Conservation (phyloP, 2,113 vertebrate species). For the Syngnathus floridae region DNA sequence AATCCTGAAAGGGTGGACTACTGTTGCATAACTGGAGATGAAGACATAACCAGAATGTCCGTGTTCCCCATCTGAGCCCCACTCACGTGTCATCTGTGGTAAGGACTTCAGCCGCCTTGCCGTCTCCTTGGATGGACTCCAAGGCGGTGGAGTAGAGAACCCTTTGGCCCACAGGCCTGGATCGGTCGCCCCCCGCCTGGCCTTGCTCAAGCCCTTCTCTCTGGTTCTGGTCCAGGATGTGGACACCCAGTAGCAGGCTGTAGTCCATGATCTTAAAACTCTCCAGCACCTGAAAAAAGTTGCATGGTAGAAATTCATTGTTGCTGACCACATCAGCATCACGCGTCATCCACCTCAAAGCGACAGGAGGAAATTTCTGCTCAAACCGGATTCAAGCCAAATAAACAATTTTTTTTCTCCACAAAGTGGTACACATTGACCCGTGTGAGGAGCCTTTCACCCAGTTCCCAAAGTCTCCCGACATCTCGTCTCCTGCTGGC, state of each 20-base stretch:
- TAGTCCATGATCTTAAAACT: constrained; percentile 99
- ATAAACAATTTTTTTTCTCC: constrained; percentile 57
- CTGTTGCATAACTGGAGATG: constrained; percentile 25
- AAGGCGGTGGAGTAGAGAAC: constrained; percentile 97
- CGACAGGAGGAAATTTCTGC: constrained; percentile 35
- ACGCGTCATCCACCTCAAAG: constrained; percentile 15
- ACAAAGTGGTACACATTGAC: constrained; percentile 56
- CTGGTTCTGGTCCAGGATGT: constrained; percentile 77
- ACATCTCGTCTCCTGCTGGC: constrained; percentile 30
- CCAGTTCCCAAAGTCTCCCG: constrained; percentile 38
- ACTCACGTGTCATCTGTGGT: constrained; percentile 88
- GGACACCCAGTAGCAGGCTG: constrained; percentile 90
- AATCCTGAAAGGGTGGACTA: constrained; percentile 15
- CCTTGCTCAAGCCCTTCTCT: constrained; percentile 79
- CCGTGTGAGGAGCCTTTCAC: constrained; percentile 38
- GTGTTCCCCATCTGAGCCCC: constrained; percentile 16
- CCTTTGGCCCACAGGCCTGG: constrained; percentile 81
- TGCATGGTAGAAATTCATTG: not conserved
- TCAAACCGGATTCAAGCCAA: constrained; percentile 33
- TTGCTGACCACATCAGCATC: not conserved
- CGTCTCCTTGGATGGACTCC: constrained; percentile 96
- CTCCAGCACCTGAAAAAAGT: constrained; percentile 80
- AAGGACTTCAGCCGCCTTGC: constrained; percentile 80
- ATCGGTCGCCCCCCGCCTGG: constrained; percentile 74
- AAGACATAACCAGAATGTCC: constrained; percentile 19